Percentiles rank a stretch among this genome's conserved stretches.
Evolutionary conservation across 1,140 invertebrate genomes (phyloP).

Genomic region (Eriosoma lanigerum): DNA sequence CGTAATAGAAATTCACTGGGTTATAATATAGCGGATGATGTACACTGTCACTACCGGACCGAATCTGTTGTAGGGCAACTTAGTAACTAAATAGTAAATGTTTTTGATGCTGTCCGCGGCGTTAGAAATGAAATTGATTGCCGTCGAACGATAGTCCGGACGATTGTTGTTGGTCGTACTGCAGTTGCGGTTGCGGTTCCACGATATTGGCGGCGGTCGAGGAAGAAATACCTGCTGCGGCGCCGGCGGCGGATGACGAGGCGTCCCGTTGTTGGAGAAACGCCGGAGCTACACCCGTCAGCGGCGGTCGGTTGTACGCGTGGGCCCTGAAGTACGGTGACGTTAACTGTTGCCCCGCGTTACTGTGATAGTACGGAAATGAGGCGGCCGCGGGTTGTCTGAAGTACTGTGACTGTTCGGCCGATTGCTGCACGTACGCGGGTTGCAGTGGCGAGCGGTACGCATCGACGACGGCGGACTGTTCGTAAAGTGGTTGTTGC

Average conservation of each 20-base stretch:
- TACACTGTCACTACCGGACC: not conserved
- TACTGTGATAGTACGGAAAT: not conserved
- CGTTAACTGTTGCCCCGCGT: not conserved
- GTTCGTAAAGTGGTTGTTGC: conserved; percentile 21
- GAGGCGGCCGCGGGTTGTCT: conserved; percentile 10
- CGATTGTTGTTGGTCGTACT: conserved; percentile 19
- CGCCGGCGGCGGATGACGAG: not conserved
- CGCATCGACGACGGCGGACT: conserved; percentile 21
- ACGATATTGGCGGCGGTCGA: not conserved
- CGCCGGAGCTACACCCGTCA: not conserved
- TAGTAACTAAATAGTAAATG: not conserved
- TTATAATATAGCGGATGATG: not conserved
- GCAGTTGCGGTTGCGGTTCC: not conserved
- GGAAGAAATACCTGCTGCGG: not conserved
- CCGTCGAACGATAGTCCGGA: not conserved
- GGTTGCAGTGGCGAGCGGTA: not conserved
- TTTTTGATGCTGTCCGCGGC: not conserved
- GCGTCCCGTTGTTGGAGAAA: conserved; percentile 36
- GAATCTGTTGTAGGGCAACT: not conserved
- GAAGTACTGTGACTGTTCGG: conserved; percentile 7
- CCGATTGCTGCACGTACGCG: not conserved
- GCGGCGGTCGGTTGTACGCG: conserved; percentile 2
- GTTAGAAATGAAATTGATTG: conserved; percentile 32
- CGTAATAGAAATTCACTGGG: not conserved
- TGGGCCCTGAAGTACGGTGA: conserved; percentile 9